phyloP scores from a whole-genome alignment of 2,888 invertebrate species.

The Operophtera brumata region DNA sequence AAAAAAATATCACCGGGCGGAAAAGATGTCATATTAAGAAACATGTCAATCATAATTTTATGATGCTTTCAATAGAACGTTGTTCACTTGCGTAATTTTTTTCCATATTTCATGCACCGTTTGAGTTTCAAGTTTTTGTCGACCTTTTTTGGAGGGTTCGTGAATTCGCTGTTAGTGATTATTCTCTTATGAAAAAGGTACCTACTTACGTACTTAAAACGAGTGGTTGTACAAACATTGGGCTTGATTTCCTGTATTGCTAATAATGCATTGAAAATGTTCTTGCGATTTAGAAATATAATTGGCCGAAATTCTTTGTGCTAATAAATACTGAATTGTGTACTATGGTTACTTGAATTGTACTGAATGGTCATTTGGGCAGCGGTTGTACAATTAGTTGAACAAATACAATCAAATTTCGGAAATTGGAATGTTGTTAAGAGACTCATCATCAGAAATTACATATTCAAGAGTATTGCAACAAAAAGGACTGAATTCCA shows the following conservation, averaged over 20 bases:
- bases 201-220: conserved; percentile 38
- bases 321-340: conserved; percentile 4
- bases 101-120: conserved; percentile 75
- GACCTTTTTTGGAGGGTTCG: conserved; percentile 52
- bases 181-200: conserved; percentile 47
- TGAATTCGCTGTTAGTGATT: conserved; percentile 52
- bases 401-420: conserved; percentile 4
- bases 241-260: conserved; percentile 61
- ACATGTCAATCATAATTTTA: conserved; percentile 81
- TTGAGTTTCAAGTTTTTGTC: conserved; percentile 54
- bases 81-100: conserved; percentile 76
- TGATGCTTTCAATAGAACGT: conserved; percentile 70
- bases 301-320: conserved; percentile 17
- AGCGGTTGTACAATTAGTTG: conserved; percentile 13
- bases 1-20: conserved; percentile 79
- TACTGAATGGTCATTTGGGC: conserved; percentile 13
- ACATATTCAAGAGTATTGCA: no score
- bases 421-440: no score
- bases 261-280: conserved; percentile 27
- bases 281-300: conserved; percentile 8
- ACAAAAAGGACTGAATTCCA: no score
- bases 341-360: conserved; percentile 2
- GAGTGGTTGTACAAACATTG: conserved; percentile 55
- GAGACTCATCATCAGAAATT: no score
- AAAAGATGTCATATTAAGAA: conserved; percentile 80